Conservation (phyloP, 2,888 invertebrate species). For the Coleophora deauratella region DNA sequence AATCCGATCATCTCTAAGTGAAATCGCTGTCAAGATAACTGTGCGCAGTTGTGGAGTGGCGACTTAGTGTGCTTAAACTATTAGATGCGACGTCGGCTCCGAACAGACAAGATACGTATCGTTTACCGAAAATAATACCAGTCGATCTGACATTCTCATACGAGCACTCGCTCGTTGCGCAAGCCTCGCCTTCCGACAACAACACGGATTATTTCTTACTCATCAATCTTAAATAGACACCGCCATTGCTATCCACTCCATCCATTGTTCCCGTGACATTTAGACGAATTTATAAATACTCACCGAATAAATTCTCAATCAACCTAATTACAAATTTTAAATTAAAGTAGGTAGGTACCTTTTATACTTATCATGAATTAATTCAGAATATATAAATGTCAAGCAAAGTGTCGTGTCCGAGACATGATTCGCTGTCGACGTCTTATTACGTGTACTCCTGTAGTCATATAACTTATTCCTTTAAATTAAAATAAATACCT, state of each 20-base stretch:
- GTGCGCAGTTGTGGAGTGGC: slow-evolving; percentile 20
- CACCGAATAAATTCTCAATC: slow-evolving; percentile 40
- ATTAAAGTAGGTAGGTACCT: too few relatives aligned
- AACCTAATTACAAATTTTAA: slow-evolving; percentile 23
- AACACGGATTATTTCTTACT: slow-evolving; percentile 59
- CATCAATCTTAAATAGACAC: slow-evolving; percentile 69
- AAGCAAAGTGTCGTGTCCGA: too few relatives aligned
- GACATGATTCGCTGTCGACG: too few relatives aligned
- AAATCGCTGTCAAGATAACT: slow-evolving; percentile 57
- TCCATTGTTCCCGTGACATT: slow-evolving; percentile 71
- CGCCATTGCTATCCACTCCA: slow-evolving; percentile 22
- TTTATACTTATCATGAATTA: too few relatives aligned
- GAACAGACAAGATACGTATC: slow-evolving; percentile 62
- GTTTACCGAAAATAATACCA: slow-evolving; percentile 65
- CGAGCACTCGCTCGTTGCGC: slow-evolving; percentile 42
- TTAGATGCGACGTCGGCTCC: slow-evolving; percentile 54
- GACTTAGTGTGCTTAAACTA: slow-evolving; percentile 51
- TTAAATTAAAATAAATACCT: slow-evolving; percentile 33
- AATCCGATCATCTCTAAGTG: slow-evolving; percentile 26
- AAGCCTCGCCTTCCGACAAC: slow-evolving; percentile 55
- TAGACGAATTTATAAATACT: slow-evolving; percentile 65
- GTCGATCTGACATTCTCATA: slow-evolving; percentile 60
- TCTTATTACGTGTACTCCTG: slow-evolving; percentile 18
- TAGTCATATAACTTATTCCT: slow-evolving; percentile 44
- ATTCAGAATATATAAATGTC: too few relatives aligned